Evolutionary conservation across 1,140 invertebrate species (phyloP).

Genomic region (Paraescarpia echinospica): DNA sequence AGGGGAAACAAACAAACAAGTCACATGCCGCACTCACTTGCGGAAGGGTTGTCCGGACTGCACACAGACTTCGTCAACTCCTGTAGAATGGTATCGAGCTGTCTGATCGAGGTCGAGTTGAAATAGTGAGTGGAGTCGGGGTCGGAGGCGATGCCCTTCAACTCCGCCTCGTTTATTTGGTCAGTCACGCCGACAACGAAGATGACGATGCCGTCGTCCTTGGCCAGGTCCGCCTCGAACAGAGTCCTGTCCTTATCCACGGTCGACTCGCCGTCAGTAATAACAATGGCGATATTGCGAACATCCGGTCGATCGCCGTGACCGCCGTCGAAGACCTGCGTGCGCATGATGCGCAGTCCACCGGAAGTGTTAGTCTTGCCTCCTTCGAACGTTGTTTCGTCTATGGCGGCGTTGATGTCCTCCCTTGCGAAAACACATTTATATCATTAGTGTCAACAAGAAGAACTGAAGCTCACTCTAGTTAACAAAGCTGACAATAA

Average conservation of each 20-base stretch:
- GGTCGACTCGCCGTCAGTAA: constrained; percentile 30
- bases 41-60: not conserved
- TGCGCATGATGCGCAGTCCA: constrained; percentile 20
- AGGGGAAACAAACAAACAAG: too few relatives aligned
- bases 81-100: not conserved
- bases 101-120: constrained; percentile 16
- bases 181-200: constrained; percentile 27
- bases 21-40: not conserved
- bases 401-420: not conserved
- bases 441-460: not conserved
- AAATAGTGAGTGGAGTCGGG: constrained; percentile 22
- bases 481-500: too few relatives aligned
- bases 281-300: constrained; percentile 25
- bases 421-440: not conserved
- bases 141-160: constrained; percentile 22
- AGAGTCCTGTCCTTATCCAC: constrained; percentile 18
- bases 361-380: constrained; percentile 30
- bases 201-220: constrained; percentile 16
- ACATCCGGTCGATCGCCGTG: constrained; percentile 30
- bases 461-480: not conserved
- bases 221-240: constrained; percentile 21
- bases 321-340: constrained; percentile 19
- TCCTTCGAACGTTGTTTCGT: not conserved
- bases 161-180: constrained; percentile 19
- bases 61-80: not conserved